A percentile compares a stretch with the other conserved stretches of the same genome.
phyloP scores from a whole-genome alignment of 2,888 invertebrate genomes.

The Oxytorus armatus region DNA sequence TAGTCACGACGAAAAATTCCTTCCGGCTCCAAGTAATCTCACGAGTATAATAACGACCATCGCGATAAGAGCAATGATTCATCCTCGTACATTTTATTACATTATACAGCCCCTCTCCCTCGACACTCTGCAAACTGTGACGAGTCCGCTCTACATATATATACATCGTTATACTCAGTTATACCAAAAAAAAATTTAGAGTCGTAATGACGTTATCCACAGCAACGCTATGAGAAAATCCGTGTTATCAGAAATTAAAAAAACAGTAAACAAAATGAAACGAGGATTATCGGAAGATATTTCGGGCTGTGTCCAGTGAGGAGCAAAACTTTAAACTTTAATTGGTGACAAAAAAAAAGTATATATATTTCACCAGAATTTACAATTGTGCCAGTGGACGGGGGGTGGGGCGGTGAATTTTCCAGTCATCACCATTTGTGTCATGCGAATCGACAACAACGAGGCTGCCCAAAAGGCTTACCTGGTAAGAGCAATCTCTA shows the following conservation, averaged over 20 bases:
- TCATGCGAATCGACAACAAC: conserved; percentile 76
- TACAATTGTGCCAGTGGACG: conserved; percentile 36
- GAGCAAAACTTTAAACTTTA: conserved; percentile 13
- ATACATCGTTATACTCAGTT: conserved; percentile 3
- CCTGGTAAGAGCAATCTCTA: conserved; percentile 71
- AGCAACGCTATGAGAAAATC: conserved; percentile 11
- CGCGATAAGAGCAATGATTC: conserved; percentile 61
- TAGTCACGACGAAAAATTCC: conserved; percentile 18
- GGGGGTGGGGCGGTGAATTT: conserved; percentile 43
- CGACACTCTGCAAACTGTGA: background rate
- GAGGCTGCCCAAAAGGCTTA: conserved; percentile 72
- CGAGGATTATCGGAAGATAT: conserved; percentile 36
- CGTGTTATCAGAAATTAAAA: background rate
- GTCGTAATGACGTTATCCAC: conserved; percentile 34
- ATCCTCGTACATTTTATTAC: conserved; percentile 13
- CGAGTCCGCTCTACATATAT: background rate
- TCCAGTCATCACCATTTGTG: conserved; percentile 47
- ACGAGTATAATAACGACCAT: conserved; percentile 27
- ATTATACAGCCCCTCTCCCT: background rate
- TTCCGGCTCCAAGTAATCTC: conserved; percentile 24
- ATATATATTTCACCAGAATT: conserved; percentile 1
- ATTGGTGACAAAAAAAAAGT: conserved; percentile 9
- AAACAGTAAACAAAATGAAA: conserved; percentile 26
- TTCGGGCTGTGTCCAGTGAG: conserved; percentile 28
- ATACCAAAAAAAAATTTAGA: conserved; percentile 38